Conservation (phyloP, 2,113 vertebrate genomes). For the Anthoscopus minutus region DNA sequence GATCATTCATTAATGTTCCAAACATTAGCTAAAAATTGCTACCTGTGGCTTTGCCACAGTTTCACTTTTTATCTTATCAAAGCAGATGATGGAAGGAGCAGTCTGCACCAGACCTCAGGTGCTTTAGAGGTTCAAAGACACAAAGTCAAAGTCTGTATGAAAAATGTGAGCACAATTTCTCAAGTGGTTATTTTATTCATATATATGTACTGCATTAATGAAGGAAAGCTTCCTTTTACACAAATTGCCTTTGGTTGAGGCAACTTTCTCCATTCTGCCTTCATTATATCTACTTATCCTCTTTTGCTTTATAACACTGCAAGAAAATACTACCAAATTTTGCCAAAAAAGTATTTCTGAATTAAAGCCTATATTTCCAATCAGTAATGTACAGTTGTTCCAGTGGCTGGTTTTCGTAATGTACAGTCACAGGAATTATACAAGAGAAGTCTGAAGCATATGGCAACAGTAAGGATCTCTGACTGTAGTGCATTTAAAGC, state of each 20-base stretch:
- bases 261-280: not conserved
- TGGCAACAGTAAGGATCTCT: not conserved
- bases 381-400: not conserved
- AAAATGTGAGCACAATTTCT: not conserved
- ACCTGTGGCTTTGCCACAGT: not conserved
- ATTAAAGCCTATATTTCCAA: not conserved
- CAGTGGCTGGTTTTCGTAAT: not conserved
- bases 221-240: not conserved
- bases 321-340: not conserved
- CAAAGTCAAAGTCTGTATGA: not conserved
- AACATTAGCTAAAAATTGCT: not conserved
- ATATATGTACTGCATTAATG: not conserved
- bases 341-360: not conserved
- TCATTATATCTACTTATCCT: not conserved
- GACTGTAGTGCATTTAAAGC: conserved; percentile 18
- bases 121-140: not conserved
- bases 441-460: not conserved
- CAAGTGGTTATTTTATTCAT: not conserved
- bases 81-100: not conserved
- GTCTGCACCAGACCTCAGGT: not conserved
- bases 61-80: not conserved
- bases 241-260: not conserved
- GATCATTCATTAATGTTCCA: not conserved
- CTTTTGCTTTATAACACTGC: not conserved
- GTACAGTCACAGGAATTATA: not conserved